These are phyloP conservation scores for Fukomys damarensis DNA, from an alignment of 2,113 vertebrate genomes.

Conservation along the genomic window DNA sequence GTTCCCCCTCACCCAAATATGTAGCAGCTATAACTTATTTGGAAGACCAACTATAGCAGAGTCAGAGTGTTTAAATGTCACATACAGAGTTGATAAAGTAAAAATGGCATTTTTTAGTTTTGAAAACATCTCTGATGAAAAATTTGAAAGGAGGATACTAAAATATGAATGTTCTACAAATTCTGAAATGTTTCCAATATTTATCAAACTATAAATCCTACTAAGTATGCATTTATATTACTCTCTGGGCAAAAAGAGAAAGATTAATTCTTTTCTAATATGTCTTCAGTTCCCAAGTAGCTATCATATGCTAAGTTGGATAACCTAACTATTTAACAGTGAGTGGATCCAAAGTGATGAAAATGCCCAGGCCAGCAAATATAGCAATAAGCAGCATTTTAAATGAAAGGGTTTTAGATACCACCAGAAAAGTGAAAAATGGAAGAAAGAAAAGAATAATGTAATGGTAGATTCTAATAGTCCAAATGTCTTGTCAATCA, in stretches of 20 bases:
- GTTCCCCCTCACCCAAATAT: not conserved
- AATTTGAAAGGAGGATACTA: not conserved
- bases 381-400: not conserved
- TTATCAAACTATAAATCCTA: slow-evolving; percentile 33
- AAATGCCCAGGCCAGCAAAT: not conserved
- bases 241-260: not conserved
- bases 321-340: not conserved
- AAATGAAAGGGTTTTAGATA: not conserved
- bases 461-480: not conserved
- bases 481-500: not conserved
- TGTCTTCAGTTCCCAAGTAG: slow-evolving; percentile 13
- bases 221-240: slow-evolving; percentile 23
- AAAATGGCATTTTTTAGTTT: slow-evolving; percentile 32
- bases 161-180: slow-evolving; percentile 36
- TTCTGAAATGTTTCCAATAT: slow-evolving; percentile 14
- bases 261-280: not conserved
- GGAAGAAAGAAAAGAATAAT: not conserved
- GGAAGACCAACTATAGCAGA: not conserved
- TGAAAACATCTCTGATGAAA: not conserved
- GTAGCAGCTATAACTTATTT: slow-evolving; percentile 1
- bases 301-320: not conserved
- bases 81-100: not conserved
- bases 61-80: slow-evolving; percentile 32
- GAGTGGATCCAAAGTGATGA: not conserved
- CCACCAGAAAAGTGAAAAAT: not conserved